These are phyloP conservation scores for Macrochelys suwanniensis DNA, from an alignment of 2,797 vertebrate species.

Conservation along the genomic window DNA sequence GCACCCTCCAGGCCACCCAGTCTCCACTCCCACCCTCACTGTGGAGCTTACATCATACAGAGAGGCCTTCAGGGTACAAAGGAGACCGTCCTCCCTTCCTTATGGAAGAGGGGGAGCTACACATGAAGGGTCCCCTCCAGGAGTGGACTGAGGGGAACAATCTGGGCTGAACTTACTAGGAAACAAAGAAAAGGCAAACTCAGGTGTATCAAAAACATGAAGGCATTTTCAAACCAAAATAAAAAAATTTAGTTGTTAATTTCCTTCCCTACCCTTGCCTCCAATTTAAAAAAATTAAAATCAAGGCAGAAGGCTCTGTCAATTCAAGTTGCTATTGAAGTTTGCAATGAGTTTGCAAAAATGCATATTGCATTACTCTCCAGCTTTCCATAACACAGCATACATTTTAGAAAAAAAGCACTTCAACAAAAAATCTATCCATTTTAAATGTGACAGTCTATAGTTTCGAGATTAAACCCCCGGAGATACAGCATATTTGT, in stretches of 20 bases:
- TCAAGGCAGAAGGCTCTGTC: constrained; percentile 8
- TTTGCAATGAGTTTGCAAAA: not conserved
- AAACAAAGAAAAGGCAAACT: not conserved
- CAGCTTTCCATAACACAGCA: not conserved
- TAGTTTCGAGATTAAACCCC: not conserved
- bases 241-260: not conserved
- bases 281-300: not conserved
- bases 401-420: not conserved
- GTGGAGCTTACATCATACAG: not conserved
- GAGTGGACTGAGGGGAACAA: not conserved
- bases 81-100: not conserved
- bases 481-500: not conserved
- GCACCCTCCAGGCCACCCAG: not conserved
- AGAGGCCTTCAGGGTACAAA: not conserved
- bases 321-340: not conserved
- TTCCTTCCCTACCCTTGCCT: not conserved
- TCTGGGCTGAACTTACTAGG: not conserved
- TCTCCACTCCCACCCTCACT: not conserved
- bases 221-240: not conserved
- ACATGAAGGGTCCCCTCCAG: not conserved
- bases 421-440: not conserved
- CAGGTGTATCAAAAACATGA: not conserved
- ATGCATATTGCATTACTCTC: not conserved
- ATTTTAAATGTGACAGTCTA: not conserved
- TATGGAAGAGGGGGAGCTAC: not conserved